These are phyloP conservation scores for Encarsia formosa DNA, from an alignment of 2,888 invertebrate genomes.

Conservation along the genomic window DNA sequence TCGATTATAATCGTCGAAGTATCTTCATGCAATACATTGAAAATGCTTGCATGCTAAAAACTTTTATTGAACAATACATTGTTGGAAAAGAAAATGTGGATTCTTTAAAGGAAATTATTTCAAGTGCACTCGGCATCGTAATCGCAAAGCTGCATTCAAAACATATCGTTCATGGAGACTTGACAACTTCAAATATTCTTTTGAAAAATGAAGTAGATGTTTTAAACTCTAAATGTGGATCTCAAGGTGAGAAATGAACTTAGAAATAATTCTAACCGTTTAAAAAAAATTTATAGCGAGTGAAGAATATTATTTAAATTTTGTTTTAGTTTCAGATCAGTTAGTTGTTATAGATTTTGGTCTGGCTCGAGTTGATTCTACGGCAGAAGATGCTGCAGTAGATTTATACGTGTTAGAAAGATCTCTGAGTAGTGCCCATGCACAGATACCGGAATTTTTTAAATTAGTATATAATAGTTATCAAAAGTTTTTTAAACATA, in stretches of 20 bases:
- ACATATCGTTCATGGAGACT: constrained; percentile 92
- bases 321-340: constrained; percentile 47
- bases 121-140: constrained; percentile 65
- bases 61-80: constrained; percentile 59
- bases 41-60: constrained; percentile 72
- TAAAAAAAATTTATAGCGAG: too few relatives aligned
- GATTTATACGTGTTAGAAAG: constrained; percentile 96
- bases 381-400: constrained; percentile 91
- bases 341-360: constrained; percentile 94
- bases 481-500: constrained; percentile 47
- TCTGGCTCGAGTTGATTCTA: constrained; percentile 72
- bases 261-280: too few relatives aligned
- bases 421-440: constrained; percentile 87
- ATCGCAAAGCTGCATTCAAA: constrained; percentile 78
- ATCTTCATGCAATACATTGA: constrained; percentile 85
- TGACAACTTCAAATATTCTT: constrained; percentile 95
- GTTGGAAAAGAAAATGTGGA: constrained; percentile 37
- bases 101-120: constrained; percentile 46
- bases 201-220: constrained; percentile 45
- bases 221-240: constrained; percentile 7
- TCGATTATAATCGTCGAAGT: constrained; percentile 69
- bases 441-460: constrained; percentile 70
- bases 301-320: too few relatives aligned
- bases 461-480: constrained; percentile 67
- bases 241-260: constrained; percentile 17